Percentiles rank a stretch among this genome's conserved stretches.
phyloP scores from a whole-genome alignment of 1,140 invertebrate species.

The Muscidifurax raptorellus region DNA sequence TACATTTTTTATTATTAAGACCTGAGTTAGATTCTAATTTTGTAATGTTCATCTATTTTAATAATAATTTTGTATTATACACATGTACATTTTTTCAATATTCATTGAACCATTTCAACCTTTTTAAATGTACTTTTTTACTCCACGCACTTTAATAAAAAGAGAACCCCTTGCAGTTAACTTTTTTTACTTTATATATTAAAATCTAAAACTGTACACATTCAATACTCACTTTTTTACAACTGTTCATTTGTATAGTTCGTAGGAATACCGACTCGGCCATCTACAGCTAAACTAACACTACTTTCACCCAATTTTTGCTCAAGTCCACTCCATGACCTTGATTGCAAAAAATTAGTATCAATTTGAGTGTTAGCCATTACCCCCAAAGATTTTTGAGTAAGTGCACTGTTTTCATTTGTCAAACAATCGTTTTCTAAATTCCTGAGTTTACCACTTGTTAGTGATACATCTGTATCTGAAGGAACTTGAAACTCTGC shows the following conservation, averaged over 20 bases:
- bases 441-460: conserved; percentile 80
- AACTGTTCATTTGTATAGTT: conserved; percentile 72
- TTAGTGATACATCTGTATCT: conserved; percentile 81
- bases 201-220: not conserved
- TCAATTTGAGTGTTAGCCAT: conserved; percentile 76
- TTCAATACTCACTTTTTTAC: conserved; percentile 49
- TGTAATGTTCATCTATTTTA: not conserved
- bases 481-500: conserved; percentile 68
- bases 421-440: conserved; percentile 58
- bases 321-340: conserved; percentile 85
- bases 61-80: not conserved
- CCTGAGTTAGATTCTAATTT: conserved; percentile 1
- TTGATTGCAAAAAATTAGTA: conserved; percentile 78
- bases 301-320: conserved; percentile 82
- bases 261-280: conserved; percentile 80
- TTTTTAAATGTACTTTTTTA: not conserved
- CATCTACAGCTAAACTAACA: conserved; percentile 78
- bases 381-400: conserved; percentile 66
- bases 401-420: conserved; percentile 66
- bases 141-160: not conserved
- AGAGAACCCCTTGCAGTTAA: not conserved
- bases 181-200: not conserved
- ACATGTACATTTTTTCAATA: not conserved
- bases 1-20: not conserved
- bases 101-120: not conserved